Evolutionary conservation across 1,140 invertebrate genomes (phyloP).

Genomic region (Oreohelix idahoensis): DNA sequence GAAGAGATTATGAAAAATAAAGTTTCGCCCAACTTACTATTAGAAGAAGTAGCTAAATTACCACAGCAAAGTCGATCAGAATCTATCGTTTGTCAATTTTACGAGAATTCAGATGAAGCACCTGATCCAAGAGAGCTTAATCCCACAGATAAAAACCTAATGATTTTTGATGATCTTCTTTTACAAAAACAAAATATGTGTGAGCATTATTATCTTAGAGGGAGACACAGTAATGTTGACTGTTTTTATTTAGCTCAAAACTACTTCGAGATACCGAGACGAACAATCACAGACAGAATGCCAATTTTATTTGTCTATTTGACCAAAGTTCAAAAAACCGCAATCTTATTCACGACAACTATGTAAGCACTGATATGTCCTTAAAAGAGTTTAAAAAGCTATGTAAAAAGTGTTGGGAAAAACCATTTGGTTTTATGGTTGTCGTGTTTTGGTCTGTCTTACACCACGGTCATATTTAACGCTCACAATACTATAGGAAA

Average conservation of each 20-base stretch:
- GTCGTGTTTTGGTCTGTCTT: too few species aligned
- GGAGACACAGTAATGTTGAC: constrained; percentile 2
- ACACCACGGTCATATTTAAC: too few species aligned
- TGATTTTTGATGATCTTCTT: constrained; percentile 19
- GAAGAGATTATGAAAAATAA: neutral
- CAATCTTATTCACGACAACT: neutral
- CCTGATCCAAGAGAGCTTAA: constrained; percentile 10
- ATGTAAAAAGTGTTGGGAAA: neutral
- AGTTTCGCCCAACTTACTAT: neutral
- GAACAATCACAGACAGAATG: constrained; percentile 3
- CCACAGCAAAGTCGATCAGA: neutral
- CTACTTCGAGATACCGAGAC: constrained; percentile 12
- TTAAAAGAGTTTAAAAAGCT: constrained; percentile 17
- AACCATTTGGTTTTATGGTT: constrained; percentile 14
- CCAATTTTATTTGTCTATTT: constrained; percentile 19
- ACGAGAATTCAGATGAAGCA: neutral
- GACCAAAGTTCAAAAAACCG: constrained; percentile 8
- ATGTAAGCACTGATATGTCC: neutral
- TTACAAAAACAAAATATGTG: constrained; percentile 20
- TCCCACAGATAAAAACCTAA: neutral
- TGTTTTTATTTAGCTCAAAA: constrained; percentile 17
- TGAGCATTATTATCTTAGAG: constrained; percentile 3
- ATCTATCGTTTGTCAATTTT: neutral
- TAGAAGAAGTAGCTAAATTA: too few species aligned
- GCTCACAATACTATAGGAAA: too few species aligned